Evolutionary conservation across 1,140 invertebrate species (phyloP), one percentile per base, ranked within the genome.

Genomic region (Drosophila ogumai): DNA sequence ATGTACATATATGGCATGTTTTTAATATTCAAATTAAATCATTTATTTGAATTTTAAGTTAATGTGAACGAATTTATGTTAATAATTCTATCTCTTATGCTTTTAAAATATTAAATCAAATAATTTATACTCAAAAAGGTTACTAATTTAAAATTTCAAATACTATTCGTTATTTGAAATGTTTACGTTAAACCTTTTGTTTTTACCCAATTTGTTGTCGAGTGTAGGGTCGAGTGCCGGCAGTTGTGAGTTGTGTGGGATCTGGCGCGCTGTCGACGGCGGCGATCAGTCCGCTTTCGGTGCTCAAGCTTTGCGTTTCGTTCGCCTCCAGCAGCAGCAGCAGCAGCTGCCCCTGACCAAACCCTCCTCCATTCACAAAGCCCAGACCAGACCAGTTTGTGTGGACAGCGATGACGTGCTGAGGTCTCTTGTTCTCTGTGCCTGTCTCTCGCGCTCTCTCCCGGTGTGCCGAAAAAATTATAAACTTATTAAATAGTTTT

Each of bases 221-320:
- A 54, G 73, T 74, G 43, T 54, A 57, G 34, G 36, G 57, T 43
- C 25, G 57, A 34, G 17, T 73, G 71, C 60, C 74, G 61, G 72
- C 71, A 54, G 47, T 69, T 54, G 32, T 36, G 47, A 54, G 15
- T 43, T 75, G 50, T 58, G 75, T 63, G 65, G 64, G 43, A 78
- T 40, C 36, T 50, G 52, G 73, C 46, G 44, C 36, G 44, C 60
- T 50, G 56, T 22, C 43, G 41, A 19, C 67, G 56, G 43, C 63
- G 59, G 46, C 65, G 84, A 87, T 87, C 84, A 87, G 84, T 87
- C 87, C 84, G 72, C 52, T 68, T 87, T 81, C 47, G 59, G 84
- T 87, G 80, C 84, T 90, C 84, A 88, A 65, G 49, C 79, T 55
- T 67, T 66, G 44, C 78, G 82, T 76, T 69, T 78, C 75, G 75